Evolutionary conservation across 2,797 vertebrate genomes (phyloP), one percentile per base, ranked within the genome.

Genomic region (Coregonus suidteri): DNA sequence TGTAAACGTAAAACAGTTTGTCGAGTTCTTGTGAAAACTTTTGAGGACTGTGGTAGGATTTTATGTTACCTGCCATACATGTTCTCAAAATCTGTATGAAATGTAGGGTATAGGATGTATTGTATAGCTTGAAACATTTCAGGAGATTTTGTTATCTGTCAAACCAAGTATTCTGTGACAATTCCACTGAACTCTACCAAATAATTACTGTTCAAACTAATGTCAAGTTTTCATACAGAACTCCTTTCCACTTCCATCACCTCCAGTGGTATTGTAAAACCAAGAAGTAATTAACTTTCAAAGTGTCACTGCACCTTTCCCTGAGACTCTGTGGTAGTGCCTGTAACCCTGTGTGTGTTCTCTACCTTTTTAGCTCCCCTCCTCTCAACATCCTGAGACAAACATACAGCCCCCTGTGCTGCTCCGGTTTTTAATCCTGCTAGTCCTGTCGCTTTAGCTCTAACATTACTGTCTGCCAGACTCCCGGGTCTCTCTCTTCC

Each of bases 211-310:
- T 75, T 83, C 77, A 84, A 81, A 71, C 69, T 74, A 87, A 79
- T 82, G 67, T n/a, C 77, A 82, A 86, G 79, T 72, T 20, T 78
- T 52, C 74, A 54, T 71, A 53, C 25, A 25, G 53, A 47, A 16
- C 35, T 20, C 59, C 13, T 15, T 5, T 9, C 3, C 25, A 18
- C 34, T 41, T 20, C 31, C 66, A 30, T 34, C 53, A 74, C 72
- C 77, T 79, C 7, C 81, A 30, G 71, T 11, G 35, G 77, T 51
- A 73, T 81, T 77, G 80, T 37, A 80, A 70, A 83, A 76, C 64
- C 34, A 30, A 30, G 14, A 74, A 82, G 75, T 88, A 87, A 90
- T 91, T 91, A 82, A 77, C 73, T 84, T 80, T 86, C 75, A 68
- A 85, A 75, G 75, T 83, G 83, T 85, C 85, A 85, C 71, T 71